Percentiles rank a stretch among this genome's conserved stretches.
These are phyloP conservation scores for Micoletzkya japonica DNA, from an alignment of 2,888 invertebrate genomes.

Conservation along the genomic window DNA sequence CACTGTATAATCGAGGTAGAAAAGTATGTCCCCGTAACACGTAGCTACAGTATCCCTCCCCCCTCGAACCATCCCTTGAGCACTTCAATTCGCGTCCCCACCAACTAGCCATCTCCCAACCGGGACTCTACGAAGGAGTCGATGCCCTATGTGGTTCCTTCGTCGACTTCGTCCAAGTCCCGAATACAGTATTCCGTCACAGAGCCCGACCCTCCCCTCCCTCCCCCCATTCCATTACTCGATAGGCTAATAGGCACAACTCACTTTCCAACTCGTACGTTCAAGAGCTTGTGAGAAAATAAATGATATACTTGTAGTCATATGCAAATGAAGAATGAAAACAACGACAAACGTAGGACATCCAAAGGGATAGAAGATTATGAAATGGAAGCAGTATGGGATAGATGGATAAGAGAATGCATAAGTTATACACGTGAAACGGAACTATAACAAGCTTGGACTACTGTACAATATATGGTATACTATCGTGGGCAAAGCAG, in stretches of 20 bases:
- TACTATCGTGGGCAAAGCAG: neutral
- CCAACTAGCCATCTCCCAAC: neutral
- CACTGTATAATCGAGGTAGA: neutral
- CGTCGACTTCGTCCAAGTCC: conserved; percentile 6
- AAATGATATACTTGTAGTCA: neutral
- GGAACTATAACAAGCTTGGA: neutral
- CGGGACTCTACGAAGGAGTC: conserved; percentile 5
- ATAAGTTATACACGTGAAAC: neutral
- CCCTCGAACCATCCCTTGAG: neutral
- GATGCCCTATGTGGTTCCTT: conserved; percentile 18
- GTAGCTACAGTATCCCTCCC: neutral
- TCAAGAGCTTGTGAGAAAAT: neutral
- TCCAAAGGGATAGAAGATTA: neutral
- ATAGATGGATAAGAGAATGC: neutral
- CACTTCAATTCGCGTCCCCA: conserved; percentile 22
- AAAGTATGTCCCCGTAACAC: neutral
- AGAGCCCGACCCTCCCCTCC: conserved; percentile 18
- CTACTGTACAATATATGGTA: neutral
- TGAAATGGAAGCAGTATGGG: no score
- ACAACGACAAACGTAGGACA: neutral
- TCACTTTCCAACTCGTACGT: neutral
- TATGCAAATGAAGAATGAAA: neutral
- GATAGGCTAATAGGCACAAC: neutral
- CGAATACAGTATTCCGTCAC: neutral
- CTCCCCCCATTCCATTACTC: conserved; percentile 9